Conservation (phyloP, 2,113 vertebrate species). For the Pseudorasbora parva region DNA sequence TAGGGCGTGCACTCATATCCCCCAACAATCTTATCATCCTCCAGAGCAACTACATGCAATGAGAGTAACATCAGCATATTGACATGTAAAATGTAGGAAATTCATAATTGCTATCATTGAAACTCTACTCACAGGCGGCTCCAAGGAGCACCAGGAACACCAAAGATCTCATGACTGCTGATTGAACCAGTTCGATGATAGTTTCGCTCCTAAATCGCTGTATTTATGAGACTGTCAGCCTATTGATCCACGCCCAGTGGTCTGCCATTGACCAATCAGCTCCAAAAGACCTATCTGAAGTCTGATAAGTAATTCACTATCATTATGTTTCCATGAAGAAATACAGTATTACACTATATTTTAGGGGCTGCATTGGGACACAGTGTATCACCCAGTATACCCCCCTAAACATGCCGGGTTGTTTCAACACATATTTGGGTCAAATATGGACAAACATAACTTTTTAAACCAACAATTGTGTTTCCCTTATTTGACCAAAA, state of each 20-base stretch:
- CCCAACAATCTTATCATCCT: constrained; percentile 74
- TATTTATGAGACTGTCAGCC: constrained; percentile 23
- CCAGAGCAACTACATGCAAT: constrained; percentile 57
- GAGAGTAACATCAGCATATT: background rate
- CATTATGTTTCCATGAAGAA: background rate
- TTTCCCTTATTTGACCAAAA: too few relatives aligned
- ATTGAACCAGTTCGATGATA: constrained; percentile 24
- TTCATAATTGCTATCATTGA: background rate
- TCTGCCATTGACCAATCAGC: constrained; percentile 5
- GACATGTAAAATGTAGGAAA: background rate
- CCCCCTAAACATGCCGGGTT: too few relatives aligned
- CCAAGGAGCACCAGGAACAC: constrained; percentile 75
- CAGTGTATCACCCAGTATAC: background rate
- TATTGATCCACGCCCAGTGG: background rate
- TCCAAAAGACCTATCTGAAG: constrained; percentile 15
- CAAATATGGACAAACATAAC: too few relatives aligned
- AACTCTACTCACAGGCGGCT: constrained; percentile 65
- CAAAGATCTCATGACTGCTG: constrained; percentile 73
- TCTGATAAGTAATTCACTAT: constrained; percentile 4
- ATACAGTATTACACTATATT: background rate
- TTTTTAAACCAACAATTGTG: too few relatives aligned
- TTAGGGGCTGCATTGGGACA: background rate
- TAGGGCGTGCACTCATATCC: constrained; percentile 67
- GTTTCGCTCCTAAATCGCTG: background rate
- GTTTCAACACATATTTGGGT: too few relatives aligned